These are phyloP conservation scores for Artibeus jamaicensis DNA, from an alignment of 2,797 vertebrate genomes.

Conservation along the genomic window DNA sequence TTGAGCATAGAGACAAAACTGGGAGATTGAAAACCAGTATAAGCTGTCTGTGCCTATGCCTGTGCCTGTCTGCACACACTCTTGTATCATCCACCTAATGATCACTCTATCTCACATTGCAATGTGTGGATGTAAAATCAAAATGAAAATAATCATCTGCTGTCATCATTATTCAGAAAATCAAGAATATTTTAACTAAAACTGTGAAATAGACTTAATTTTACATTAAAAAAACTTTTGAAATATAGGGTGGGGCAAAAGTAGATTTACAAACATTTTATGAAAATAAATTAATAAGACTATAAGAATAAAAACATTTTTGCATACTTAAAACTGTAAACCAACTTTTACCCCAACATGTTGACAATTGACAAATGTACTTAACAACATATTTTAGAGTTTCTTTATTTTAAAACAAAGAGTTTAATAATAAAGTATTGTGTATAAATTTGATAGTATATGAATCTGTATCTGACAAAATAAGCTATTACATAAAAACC, in stretches of 20 bases:
- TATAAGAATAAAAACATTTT: neutral
- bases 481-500: neutral
- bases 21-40: neutral
- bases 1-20: neutral
- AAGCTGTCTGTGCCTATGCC: neutral
- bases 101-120: neutral
- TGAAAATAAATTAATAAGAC: neutral
- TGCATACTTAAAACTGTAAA: neutral
- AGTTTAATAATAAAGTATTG: neutral
- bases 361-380: neutral
- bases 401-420: slow-evolving; percentile 5
- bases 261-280: neutral
- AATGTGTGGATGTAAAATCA: neutral
- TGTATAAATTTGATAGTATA: neutral
- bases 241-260: neutral
- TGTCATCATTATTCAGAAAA: neutral
- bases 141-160: neutral
- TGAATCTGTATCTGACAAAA: neutral
- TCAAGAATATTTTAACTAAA: slow-evolving; percentile 4
- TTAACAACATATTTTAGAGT: neutral
- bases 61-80: neutral
- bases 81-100: neutral
- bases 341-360: neutral
- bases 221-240: neutral
- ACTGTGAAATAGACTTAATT: neutral